Percentiles rank a stretch among this genome's conserved stretches.
Evolutionary conservation across 1,140 invertebrate species (phyloP).

Genomic region (Phthorimaea operculella): DNA sequence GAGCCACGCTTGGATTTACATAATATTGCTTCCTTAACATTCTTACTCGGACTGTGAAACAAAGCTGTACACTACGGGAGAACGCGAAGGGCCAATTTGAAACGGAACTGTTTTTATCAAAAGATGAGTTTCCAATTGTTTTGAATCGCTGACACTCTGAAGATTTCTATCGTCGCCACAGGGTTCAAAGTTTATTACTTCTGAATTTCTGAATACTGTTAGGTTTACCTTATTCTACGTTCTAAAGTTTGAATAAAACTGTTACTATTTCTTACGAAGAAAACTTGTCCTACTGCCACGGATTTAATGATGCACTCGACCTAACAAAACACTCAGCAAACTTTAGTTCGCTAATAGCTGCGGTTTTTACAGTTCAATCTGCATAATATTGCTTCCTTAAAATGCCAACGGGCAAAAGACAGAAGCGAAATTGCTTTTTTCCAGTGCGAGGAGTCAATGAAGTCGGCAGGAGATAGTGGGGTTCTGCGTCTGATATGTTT

Average conservation of each 20-base stretch:
- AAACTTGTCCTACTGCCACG: background rate
- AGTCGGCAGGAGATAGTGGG: slow-evolving; percentile 48
- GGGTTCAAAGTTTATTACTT: background rate
- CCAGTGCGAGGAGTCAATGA: slow-evolving; percentile 51
- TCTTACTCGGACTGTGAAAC: slow-evolving; percentile 40
- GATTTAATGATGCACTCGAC: background rate
- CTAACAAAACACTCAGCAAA: background rate
- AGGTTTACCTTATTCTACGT: too few species aligned
- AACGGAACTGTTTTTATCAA: background rate
- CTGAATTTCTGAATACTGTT: too few species aligned
- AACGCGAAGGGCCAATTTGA: background rate
- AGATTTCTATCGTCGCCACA: slow-evolving; percentile 3
- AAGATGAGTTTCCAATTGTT: slow-evolving; percentile 9
- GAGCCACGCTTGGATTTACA: slow-evolving; percentile 48
- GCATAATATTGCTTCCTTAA: slow-evolving; percentile 67
- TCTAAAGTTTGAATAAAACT: too few species aligned
- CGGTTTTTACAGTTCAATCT: slow-evolving; percentile 40
- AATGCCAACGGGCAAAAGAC: slow-evolving; percentile 42
- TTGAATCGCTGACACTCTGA: background rate
- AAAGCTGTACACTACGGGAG: slow-evolving; percentile 20
- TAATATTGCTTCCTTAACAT: slow-evolving; percentile 61
- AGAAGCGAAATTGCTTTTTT: slow-evolving; percentile 59
- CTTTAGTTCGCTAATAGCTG: slow-evolving; percentile 8
- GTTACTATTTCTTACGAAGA: background rate
- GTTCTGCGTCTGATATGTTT: slow-evolving; percentile 42